Base-by-base conservation (phyloP, 2,888 invertebrate genomes). In the Tethea ocularis region DNA sequence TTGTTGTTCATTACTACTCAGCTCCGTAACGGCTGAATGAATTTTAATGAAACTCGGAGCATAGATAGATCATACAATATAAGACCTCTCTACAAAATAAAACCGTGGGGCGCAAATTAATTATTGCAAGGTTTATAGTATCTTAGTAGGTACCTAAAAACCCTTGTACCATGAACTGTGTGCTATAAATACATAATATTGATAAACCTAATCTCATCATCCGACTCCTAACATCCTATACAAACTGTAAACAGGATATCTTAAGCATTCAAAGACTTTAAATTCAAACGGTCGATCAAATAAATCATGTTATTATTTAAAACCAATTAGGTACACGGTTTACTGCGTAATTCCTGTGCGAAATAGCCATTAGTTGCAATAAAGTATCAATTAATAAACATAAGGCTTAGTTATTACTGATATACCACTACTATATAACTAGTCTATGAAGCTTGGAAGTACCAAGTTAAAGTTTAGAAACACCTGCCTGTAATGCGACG, bases 361-460 rank as follows among this genome's bases (percentile, higher is more conserved):
- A 20, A 46, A 20, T 46, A 20, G 20, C 8, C 20, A 46, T 46
- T 46, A 46, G 46, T 46, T 46, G 46, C 46, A 46, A 46, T 46
- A 46, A 46, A 46, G 46, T 46, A 20, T 46, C 20, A 46, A 46
- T 46, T 46, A 46, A 46, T 46, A 46, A 20, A 46, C 20, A 46
- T 46, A 46, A 46, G 46, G 46, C 41, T 38, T 20, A 10, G 46
- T 46, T 4, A 46, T 46, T n/a, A 38, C 36, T 38, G 38, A 6
- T 38, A 38, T 38, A 15, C 13, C 33, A 33, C 33, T 33, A 13
- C 33, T 33, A 33, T 33, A 33, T 33, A 4, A 13, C 33, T 33
- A 13, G 29, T 29, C 29, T n/a, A n/a, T n/a, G n/a, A n/a, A n/a
- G n/a, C n/a, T n/a, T n/a, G n/a, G n/a, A 29, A 36, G 38, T 46